Evolutionary conservation across 2,113 vertebrate genomes (phyloP).

Genomic region (Pongo pygmaeus): DNA sequence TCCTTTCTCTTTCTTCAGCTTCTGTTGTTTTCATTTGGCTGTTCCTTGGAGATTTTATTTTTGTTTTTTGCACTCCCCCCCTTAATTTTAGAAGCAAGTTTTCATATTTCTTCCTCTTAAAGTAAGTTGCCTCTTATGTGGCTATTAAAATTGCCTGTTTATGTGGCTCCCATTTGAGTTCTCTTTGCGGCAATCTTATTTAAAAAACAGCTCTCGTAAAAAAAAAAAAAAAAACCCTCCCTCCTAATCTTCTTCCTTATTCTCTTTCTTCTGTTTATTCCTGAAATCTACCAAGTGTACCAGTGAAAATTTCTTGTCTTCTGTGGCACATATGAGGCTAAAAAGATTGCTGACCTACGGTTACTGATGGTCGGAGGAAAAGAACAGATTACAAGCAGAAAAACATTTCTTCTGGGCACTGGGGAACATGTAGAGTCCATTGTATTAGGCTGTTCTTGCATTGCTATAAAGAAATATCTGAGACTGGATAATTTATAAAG

Average conservation of each 20-base stretch:
- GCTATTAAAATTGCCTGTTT: background rate
- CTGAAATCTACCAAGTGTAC: background rate
- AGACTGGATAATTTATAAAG: no score
- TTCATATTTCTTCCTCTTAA: constrained; percentile 29
- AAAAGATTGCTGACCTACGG: background rate
- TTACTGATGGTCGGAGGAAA: background rate
- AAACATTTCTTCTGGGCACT: background rate
- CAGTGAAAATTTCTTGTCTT: background rate
- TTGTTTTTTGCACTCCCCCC: background rate
- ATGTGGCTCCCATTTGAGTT: background rate
- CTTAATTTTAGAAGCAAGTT: constrained; percentile 29
- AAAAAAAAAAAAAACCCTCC: background rate
- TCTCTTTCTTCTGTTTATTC: background rate
- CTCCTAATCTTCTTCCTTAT: background rate
- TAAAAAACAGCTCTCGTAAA: background rate
- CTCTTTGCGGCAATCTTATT: constrained; percentile 14
- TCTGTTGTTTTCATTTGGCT: background rate
- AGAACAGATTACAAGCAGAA: background rate
- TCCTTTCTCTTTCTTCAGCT: background rate
- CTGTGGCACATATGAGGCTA: background rate
- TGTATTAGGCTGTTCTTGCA: no score
- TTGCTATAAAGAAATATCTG: no score
- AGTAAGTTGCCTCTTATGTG: background rate
- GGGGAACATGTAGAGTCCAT: background rate
- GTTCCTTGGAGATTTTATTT: background rate